Evolutionary conservation across 2,888 invertebrate genomes (phyloP), one percentile per base, ranked within the genome.

Genomic region (Clusia tigrina): DNA sequence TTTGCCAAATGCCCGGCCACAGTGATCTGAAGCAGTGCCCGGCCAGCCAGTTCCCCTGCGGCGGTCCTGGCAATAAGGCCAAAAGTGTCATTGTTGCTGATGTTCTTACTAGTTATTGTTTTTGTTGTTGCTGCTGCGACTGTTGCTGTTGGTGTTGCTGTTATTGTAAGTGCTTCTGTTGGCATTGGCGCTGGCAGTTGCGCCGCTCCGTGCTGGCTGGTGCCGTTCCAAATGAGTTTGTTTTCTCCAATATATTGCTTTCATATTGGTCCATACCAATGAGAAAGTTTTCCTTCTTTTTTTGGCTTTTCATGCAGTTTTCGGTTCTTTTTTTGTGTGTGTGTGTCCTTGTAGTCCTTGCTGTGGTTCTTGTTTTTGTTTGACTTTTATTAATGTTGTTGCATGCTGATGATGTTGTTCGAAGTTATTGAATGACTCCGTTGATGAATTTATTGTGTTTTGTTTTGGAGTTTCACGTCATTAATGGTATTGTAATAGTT

Each of bases 51-150:
- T 17, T 48, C 20, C 6, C 48, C 48, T 20, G 48, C 42, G 48
- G 48, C 48, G 3, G 3, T 20, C 20, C 15, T 48, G 48, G 48
- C 48, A 48, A 66, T 64, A 62, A 63, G 63, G 66, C 64, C 63
- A 65, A 60, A 64, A 62, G 60, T 65, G 62, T 68, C 68, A 62
- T 65, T 68, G 66, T 66, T 68, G 57, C 42, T 65, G 20, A 58
- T 64, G 53, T n/a, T n/a, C n/a, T n/a, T n/a, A n/a, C n/a, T n/a
- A n/a, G n/a, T n/a, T n/a, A n/a, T n/a, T n/a, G n/a, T n/a, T n/a
- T n/a, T n/a, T n/a, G n/a, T n/a, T n/a, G n/a, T n/a, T n/a, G n/a
- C n/a, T n/a, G n/a, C n/a, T n/a, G n/a, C n/a, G n/a, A n/a, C 58
- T 66, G 55, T 58, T 58, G 52, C 57, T 54, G 38, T 38, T 62